Evolutionary conservation across 2,797 vertebrate genomes (phyloP).

Genomic region (Phylloscopus collybita): DNA sequence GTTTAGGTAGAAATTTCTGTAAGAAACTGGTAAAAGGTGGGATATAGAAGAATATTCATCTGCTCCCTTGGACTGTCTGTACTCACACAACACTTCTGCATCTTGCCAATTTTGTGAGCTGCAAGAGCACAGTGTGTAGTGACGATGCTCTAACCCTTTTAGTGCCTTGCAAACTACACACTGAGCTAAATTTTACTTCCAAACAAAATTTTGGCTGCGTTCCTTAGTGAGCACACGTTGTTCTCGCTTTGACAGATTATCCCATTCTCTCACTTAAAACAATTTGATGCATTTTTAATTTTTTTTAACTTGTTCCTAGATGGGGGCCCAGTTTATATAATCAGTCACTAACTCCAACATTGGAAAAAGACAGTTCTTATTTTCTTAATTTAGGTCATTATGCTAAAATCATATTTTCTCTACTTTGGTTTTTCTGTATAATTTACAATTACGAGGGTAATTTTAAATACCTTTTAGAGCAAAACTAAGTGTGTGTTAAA

Average conservation of each 20-base stretch:
- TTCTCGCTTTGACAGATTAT: background rate
- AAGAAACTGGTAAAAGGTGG: background rate
- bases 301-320: background rate
- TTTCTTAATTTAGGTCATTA: background rate
- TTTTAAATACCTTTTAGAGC: background rate
- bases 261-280: background rate
- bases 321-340: background rate
- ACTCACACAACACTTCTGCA: background rate
- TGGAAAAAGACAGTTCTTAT: background rate
- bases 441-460: background rate
- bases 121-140: background rate
- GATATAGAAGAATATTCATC: background rate
- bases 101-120: background rate
- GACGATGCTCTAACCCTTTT: background rate
- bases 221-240: background rate
- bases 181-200: background rate
- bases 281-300: background rate
- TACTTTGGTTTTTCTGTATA: background rate
- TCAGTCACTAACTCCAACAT: background rate
- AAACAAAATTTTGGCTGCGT: conserved; percentile 12
- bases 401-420: background rate
- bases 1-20: background rate
- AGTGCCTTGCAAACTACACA: background rate
- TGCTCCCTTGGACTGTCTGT: background rate
- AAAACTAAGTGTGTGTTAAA: background rate